A percentile compares a stretch with the other conserved stretches of the same genome.
Conservation (phyloP, 2,888 invertebrate species). For the Ophion slaviceki region DNA sequence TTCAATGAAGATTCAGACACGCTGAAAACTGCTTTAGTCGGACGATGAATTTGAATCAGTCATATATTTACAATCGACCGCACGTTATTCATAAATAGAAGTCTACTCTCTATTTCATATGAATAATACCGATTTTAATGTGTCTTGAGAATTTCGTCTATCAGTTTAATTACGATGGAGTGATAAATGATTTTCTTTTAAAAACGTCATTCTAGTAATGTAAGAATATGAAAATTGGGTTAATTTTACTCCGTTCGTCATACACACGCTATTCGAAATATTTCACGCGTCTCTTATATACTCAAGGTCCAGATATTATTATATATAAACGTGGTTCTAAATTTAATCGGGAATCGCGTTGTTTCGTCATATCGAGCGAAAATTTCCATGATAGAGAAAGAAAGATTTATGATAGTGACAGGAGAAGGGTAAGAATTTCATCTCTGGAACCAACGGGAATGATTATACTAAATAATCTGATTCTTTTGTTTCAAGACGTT, state of each 20-base stretch:
- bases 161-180: not conserved
- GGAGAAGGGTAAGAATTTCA: not conserved
- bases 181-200: not conserved
- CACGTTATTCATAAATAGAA: too few species aligned
- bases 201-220: not conserved
- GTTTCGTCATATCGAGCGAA: slow-evolving; percentile 2
- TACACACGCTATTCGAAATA: slow-evolving; percentile 19
- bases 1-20: not conserved
- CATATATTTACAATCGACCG: too few species aligned
- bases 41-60: not conserved
- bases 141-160: not conserved
- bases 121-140: too few species aligned
- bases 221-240: not conserved
- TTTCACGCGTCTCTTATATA: slow-evolving; percentile 1
- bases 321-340: slow-evolving; percentile 50
- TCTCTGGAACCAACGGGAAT: slow-evolving; percentile 25
- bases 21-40: too few species aligned
- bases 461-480: slow-evolving; percentile 14
- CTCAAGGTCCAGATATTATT: not conserved
- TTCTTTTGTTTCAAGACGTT: not conserved
- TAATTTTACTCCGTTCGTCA: slow-evolving; percentile 7
- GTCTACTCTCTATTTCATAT: too few species aligned
- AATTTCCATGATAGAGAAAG: slow-evolving; percentile 6
- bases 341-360: slow-evolving; percentile 48
- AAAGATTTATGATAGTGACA: slow-evolving; percentile 2